Conservation (phyloP, 2,888 invertebrate genomes). For the Cryptus armator region DNA sequence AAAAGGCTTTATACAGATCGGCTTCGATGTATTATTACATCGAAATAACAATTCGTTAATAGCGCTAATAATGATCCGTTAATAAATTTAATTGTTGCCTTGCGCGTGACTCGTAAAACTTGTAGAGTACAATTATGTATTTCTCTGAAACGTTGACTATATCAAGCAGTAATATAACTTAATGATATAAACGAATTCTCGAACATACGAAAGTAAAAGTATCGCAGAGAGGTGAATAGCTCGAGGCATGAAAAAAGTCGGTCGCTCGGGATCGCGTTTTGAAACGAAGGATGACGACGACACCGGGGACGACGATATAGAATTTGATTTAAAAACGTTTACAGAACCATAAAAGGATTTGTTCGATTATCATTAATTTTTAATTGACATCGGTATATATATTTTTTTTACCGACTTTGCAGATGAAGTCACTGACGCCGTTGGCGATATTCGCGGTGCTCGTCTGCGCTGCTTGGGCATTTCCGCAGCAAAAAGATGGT, state of each 20-base stretch:
- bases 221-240: slow-evolving; percentile 34
- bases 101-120: too few relatives aligned
- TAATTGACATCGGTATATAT: not conserved
- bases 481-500: slow-evolving; percentile 91
- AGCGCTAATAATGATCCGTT: too few relatives aligned
- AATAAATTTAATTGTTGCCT: too few relatives aligned
- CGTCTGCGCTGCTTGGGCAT: slow-evolving; percentile 86
- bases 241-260: slow-evolving; percentile 49
- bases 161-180: not conserved
- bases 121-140: not conserved
- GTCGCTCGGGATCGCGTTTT: slow-evolving; percentile 39
- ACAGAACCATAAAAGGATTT: not conserved
- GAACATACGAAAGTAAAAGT: slow-evolving; percentile 59
- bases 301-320: slow-evolving; percentile 1
- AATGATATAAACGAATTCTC: slow-evolving; percentile 16
- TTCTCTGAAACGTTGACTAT: not conserved
- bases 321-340: slow-evolving; percentile 16
- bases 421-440: slow-evolving; percentile 81
- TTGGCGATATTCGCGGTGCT: slow-evolving; percentile 84
- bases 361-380: not conserved
- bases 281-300: slow-evolving; percentile 33
- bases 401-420: slow-evolving; percentile 41
- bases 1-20: not conserved
- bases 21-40: not conserved
- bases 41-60: not conserved